Percentiles rank a stretch among this genome's conserved stretches.
Evolutionary conservation across 2,888 invertebrate species (phyloP).

Genomic region (Rhamphomyia laevipes): DNA sequence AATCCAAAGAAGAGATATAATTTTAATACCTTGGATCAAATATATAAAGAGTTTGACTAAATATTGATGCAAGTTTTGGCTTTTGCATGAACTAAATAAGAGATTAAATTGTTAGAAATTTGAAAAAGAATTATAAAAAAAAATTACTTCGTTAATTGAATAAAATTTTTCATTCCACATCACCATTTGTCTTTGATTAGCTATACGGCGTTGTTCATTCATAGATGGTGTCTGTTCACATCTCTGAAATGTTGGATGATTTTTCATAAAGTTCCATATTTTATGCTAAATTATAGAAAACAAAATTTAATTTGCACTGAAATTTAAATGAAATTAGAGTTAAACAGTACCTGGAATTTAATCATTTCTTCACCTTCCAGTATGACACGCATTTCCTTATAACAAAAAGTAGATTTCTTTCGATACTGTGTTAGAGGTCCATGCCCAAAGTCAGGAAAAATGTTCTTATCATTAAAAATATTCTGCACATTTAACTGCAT

Average conservation of each 20-base stretch:
- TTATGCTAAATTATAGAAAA: slow-evolving; percentile 38
- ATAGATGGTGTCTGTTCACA: slow-evolving; percentile 39
- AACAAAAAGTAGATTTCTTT: slow-evolving; percentile 52
- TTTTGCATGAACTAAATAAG: slow-evolving; percentile 38
- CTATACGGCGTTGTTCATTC: slow-evolving; percentile 46
- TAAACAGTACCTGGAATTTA: slow-evolving; percentile 37
- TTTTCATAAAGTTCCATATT: slow-evolving; percentile 46
- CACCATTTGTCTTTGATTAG: slow-evolving; percentile 49
- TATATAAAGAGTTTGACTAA: slow-evolving; percentile 44
- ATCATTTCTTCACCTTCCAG: slow-evolving; percentile 43
- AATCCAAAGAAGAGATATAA: too few relatives aligned
- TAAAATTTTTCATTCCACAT: slow-evolving; percentile 51
- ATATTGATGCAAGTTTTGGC: slow-evolving; percentile 41
- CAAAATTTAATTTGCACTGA: neutral
- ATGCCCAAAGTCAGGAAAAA: slow-evolving; percentile 46
- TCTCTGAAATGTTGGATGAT: slow-evolving; percentile 46
- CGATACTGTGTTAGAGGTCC: slow-evolving; percentile 55
- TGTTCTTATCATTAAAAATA: slow-evolving; percentile 30
- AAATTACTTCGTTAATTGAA: slow-evolving; percentile 23
- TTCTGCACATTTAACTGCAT: neutral
- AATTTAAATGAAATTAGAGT: neutral
- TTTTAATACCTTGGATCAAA: slow-evolving; percentile 38
- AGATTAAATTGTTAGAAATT: too few relatives aligned
- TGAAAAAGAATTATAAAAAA: too few relatives aligned
- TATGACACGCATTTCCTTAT: slow-evolving; percentile 47